Conservation (phyloP, 1,140 invertebrate species). For the Papilio aristodemus region DNA sequence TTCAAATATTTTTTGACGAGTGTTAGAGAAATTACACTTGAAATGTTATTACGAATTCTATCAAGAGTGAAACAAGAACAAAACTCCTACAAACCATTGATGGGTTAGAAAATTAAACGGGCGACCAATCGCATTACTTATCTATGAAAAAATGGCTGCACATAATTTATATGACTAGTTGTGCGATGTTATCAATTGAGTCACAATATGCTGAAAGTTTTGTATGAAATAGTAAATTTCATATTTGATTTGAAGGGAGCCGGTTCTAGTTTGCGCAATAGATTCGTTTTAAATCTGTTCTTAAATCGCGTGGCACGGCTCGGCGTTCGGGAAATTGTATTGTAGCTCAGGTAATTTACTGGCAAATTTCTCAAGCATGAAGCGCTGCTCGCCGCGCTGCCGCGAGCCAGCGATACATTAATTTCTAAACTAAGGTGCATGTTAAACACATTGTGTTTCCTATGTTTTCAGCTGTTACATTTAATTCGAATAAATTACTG, state of each 20-base stretch:
- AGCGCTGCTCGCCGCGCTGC: slow-evolving; percentile 31
- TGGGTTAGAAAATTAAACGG: too few species aligned
- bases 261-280: not conserved
- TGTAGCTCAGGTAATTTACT: slow-evolving; percentile 31
- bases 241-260: not conserved
- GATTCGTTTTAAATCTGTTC: slow-evolving; percentile 12
- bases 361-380: slow-evolving; percentile 33
- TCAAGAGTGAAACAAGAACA: too few species aligned
- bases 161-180: not conserved
- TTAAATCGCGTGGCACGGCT: not conserved
- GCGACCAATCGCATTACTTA: too few species aligned
- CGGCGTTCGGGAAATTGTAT: slow-evolving; percentile 27
- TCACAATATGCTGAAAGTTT: not conserved
- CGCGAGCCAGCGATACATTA: slow-evolving; percentile 30
- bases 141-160: too few species aligned
- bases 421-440: slow-evolving; percentile 34
- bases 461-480: slow-evolving; percentile 18
- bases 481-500: slow-evolving; percentile 22
- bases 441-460: slow-evolving; percentile 30
- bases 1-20: too few species aligned
- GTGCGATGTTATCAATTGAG: too few species aligned
- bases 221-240: not conserved
- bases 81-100: too few species aligned
- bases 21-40: too few species aligned
- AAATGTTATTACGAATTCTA: too few species aligned